These are phyloP conservation scores for Oreocharis arfaki DNA, from an alignment of 2,113 vertebrate genomes.

Conservation along the genomic window DNA sequence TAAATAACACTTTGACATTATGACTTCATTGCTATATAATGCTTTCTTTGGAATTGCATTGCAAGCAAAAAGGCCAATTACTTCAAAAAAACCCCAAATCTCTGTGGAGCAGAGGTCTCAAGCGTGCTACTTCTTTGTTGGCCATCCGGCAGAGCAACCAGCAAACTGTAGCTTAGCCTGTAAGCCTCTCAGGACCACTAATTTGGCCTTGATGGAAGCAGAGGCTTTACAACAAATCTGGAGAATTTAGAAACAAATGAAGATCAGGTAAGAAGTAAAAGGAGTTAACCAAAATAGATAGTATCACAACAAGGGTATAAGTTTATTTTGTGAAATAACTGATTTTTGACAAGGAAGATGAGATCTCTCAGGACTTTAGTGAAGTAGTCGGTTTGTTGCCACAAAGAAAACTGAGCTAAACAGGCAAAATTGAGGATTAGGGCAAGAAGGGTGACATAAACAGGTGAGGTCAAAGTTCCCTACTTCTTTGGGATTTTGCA, in stretches of 20 bases:
- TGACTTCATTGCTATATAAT: neutral
- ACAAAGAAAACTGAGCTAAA: neutral
- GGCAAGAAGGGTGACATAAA: neutral
- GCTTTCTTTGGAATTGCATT: neutral
- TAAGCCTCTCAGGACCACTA: neutral
- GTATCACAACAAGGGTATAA: neutral
- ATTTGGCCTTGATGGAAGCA: neutral
- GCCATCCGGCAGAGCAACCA: neutral
- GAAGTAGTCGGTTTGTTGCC: neutral
- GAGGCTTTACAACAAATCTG: neutral
- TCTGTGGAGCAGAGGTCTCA: neutral
- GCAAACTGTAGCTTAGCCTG: neutral
- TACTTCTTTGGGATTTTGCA: neutral
- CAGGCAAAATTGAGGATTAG: neutral
- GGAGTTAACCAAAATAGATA: neutral
- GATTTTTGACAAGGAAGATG: neutral
- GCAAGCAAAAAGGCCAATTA: neutral
- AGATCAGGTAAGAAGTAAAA: neutral
- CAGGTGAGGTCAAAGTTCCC: neutral
- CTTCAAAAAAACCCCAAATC: neutral
- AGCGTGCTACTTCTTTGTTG: rapidly evolving
- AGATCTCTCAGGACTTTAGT: neutral
- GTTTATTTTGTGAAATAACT: neutral
- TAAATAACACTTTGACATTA: neutral
- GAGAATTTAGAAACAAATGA: neutral